These are phyloP conservation scores for Corydoras sp. DNA, from an alignment of 2,113 vertebrate genomes.

Conservation along the genomic window DNA sequence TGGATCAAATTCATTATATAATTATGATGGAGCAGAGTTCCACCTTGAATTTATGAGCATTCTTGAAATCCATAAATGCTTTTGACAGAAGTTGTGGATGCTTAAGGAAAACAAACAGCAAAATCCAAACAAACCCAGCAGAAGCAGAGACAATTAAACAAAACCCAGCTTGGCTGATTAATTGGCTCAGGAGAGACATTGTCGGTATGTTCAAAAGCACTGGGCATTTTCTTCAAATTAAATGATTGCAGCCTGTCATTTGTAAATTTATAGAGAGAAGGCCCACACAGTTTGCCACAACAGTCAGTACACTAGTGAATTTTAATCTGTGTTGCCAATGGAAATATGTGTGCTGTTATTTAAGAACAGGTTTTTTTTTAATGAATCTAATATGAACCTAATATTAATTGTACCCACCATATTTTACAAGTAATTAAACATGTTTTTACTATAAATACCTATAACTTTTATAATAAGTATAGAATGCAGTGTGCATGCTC, in stretches of 20 bases:
- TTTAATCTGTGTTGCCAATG: slow-evolving; percentile 88
- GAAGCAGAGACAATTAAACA: slow-evolving; percentile 10
- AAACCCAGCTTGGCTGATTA: slow-evolving; percentile 30
- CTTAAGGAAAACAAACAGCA: background rate
- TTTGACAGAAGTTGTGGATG: slow-evolving; percentile 5
- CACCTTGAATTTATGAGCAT: slow-evolving; percentile 17
- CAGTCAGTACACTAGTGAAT: slow-evolving; percentile 82
- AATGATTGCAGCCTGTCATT: slow-evolving; percentile 87
- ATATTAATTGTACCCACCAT: background rate
- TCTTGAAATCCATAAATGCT: slow-evolving; percentile 12
- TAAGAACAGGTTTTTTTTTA: slow-evolving; percentile 78
- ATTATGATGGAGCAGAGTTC: background rate
- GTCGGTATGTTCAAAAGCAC: slow-evolving; percentile 85
- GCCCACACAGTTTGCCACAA: slow-evolving; percentile 60
- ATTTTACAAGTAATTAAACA: too few relatives aligned
- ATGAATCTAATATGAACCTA: slow-evolving; percentile 45
- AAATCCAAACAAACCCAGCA: slow-evolving; percentile 29
- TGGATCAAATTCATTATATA: slow-evolving; percentile 8
- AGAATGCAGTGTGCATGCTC: too few relatives aligned
- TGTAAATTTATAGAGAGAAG: slow-evolving; percentile 77
- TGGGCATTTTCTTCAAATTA: slow-evolving; percentile 84
- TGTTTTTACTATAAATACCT: too few relatives aligned
- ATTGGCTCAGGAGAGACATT: slow-evolving; percentile 49
- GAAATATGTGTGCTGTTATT: slow-evolving; percentile 87
- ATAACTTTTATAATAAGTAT: too few relatives aligned